phyloP scores from a whole-genome alignment of 2,797 vertebrate genomes.

The Leuciscus waleckii region DNA sequence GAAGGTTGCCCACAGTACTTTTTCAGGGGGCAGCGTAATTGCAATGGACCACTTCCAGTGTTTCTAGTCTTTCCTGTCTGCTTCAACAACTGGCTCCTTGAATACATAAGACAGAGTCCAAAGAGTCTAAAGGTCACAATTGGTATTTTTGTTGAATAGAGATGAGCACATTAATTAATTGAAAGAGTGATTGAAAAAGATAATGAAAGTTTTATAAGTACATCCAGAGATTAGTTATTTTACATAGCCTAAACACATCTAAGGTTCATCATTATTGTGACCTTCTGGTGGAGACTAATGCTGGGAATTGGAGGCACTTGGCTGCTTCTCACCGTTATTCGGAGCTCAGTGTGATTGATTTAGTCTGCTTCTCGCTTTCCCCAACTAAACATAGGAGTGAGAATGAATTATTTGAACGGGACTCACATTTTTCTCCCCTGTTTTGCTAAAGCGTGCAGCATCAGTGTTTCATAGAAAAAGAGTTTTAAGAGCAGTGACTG shows the following conservation, averaged over 20 bases:
- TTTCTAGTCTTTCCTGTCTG: constrained; percentile 53
- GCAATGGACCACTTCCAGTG: constrained; percentile 40
- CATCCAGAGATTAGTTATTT: not conserved
- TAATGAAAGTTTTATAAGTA: not conserved
- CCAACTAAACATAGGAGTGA: constrained; percentile 61
- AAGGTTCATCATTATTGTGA: constrained; percentile 26
- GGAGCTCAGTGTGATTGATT: constrained; percentile 64
- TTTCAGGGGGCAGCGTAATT: constrained; percentile 53
- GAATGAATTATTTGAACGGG: constrained; percentile 62
- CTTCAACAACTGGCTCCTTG: not conserved
- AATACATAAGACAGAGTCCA: not conserved
- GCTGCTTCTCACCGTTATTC: constrained; percentile 22
- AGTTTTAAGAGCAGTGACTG: constrained; percentile 60
- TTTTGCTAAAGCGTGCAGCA: constrained; percentile 57
- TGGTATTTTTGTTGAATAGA: not conserved
- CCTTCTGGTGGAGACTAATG: constrained; percentile 36
- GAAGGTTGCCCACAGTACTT: constrained; percentile 39
- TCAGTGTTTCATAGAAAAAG: constrained; percentile 71
- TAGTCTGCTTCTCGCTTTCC: constrained; percentile 64
- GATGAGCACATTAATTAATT: not conserved
- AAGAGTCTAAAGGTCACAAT: constrained; percentile 1
- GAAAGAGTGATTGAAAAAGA: not conserved
- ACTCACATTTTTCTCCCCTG: constrained; percentile 56
- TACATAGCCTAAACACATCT: constrained; percentile 23
- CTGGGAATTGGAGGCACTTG: constrained; percentile 45